These are phyloP conservation scores for Neogobius melanostomus DNA, from an alignment of 2,113 vertebrate species.

Conservation along the genomic window DNA sequence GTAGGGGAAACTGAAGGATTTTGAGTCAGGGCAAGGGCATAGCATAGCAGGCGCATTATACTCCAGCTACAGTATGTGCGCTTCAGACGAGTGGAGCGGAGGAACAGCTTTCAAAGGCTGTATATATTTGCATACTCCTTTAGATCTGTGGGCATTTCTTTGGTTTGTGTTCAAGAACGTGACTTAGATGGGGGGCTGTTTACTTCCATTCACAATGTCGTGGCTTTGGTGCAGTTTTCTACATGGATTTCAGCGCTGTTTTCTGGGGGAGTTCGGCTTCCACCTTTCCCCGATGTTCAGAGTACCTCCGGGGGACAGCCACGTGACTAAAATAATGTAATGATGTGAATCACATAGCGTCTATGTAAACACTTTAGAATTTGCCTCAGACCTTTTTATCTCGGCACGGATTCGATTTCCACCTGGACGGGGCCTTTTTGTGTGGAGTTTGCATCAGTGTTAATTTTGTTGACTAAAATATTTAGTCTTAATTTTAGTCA, in stretches of 20 bases:
- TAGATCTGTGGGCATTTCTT: background rate
- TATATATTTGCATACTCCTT: background rate
- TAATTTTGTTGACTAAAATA: no score
- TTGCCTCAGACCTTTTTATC: no score
- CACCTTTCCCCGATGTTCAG: no score
- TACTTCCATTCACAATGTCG: background rate
- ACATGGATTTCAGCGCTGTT: background rate
- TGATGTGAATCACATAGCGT: no score
- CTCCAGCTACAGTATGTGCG: slow-evolving; percentile 28
- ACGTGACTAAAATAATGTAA: no score
- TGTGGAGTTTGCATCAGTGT: no score
- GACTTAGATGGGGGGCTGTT: background rate
- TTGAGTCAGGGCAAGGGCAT: slow-evolving; percentile 48
- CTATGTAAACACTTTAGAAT: no score
- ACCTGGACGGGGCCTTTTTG: no score
- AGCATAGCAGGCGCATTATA: slow-evolving; percentile 33
- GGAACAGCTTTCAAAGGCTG: slow-evolving; percentile 15
- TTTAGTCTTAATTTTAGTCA: no score
- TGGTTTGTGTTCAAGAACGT: background rate
- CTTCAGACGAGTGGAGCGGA: slow-evolving; percentile 26
- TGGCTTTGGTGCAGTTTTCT: background rate
- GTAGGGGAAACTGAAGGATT: slow-evolving; percentile 63
- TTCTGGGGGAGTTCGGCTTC: no score
- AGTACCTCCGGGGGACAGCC: no score
- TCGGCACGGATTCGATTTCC: no score